Evolutionary conservation across 2,888 invertebrate species (phyloP).

Genomic region (Ferrisia virgata): DNA sequence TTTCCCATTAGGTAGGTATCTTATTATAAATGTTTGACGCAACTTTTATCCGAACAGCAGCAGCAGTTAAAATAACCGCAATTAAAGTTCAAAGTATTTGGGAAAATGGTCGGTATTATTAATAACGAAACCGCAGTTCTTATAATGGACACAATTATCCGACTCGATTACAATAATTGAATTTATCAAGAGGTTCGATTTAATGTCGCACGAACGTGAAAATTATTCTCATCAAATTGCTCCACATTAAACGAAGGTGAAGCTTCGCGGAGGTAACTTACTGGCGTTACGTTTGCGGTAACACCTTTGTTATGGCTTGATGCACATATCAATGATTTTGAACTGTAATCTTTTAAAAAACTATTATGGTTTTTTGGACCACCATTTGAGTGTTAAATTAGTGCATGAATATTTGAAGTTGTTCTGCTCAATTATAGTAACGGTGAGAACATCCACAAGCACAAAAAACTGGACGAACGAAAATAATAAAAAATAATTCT

Average conservation of each 20-base stretch:
- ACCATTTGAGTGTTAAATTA: conserved; percentile 31
- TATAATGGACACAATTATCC: background rate
- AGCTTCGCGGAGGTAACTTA: background rate
- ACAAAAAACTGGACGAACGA: background rate
- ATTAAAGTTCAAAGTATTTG: conserved; percentile 32
- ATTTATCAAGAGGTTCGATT: conserved; percentile 18
- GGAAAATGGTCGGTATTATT: conserved; percentile 17
- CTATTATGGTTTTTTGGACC: conserved; percentile 16
- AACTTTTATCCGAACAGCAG: background rate
- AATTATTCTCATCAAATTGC: conserved; percentile 17
- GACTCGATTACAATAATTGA: conserved; percentile 30
- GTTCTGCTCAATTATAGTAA: conserved; percentile 37
- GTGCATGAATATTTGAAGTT: conserved; percentile 38
- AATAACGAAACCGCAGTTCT: conserved; percentile 18
- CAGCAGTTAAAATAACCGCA: conserved; percentile 15
- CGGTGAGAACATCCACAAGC: background rate
- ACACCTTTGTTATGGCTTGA: conserved; percentile 43
- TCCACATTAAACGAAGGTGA: background rate
- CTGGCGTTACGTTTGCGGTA: conserved; percentile 26
- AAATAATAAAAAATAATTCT: conserved; percentile 21
- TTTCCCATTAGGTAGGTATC: conserved; percentile 20
- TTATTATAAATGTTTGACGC: conserved; percentile 16
- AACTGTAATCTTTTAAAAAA: background rate
- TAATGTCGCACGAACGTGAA: conserved; percentile 11
- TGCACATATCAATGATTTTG: conserved; percentile 39